These are phyloP conservation scores for Perca schrenkii DNA, from an alignment of 2,113 vertebrate species.

Conservation along the genomic window DNA sequence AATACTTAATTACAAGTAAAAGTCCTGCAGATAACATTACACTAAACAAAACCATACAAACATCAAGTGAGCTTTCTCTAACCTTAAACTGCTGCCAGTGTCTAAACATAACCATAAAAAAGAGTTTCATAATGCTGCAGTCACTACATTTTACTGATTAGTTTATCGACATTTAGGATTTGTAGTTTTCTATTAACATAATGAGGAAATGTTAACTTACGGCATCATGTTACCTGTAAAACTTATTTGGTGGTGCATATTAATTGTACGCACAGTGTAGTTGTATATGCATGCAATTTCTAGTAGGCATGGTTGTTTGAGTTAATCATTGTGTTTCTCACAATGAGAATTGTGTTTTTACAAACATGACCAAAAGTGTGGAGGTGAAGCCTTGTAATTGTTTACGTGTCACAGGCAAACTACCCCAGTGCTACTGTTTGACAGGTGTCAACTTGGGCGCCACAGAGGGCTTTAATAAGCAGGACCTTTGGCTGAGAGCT, in stretches of 20 bases:
- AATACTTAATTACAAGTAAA: background rate
- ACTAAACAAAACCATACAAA: background rate
- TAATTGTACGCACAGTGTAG: too few relatives aligned
- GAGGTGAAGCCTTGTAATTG: conserved; percentile 20
- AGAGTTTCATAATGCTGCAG: background rate
- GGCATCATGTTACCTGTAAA: too few relatives aligned
- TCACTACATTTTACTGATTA: background rate
- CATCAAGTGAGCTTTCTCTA: background rate
- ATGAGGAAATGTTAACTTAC: too few relatives aligned
- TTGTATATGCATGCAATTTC: too few relatives aligned
- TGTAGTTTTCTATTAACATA: too few relatives aligned
- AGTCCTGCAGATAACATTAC: background rate
- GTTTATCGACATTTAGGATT: background rate
- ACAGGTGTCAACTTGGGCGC: conserved; percentile 46
- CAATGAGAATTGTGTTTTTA: conserved; percentile 6
- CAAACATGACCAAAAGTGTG: background rate
- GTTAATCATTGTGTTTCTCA: background rate
- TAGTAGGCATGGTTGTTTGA: too few relatives aligned
- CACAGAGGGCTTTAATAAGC: conserved; percentile 37
- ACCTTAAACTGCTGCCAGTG: background rate
- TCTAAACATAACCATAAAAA: background rate
- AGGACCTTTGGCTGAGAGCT: conserved; percentile 31
- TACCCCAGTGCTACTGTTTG: conserved; percentile 32
- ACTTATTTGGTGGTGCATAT: too few relatives aligned
- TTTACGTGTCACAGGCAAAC: conserved; percentile 30